Conservation (phyloP, 1,140 invertebrate genomes). For the Piezodorus guildinii region DNA sequence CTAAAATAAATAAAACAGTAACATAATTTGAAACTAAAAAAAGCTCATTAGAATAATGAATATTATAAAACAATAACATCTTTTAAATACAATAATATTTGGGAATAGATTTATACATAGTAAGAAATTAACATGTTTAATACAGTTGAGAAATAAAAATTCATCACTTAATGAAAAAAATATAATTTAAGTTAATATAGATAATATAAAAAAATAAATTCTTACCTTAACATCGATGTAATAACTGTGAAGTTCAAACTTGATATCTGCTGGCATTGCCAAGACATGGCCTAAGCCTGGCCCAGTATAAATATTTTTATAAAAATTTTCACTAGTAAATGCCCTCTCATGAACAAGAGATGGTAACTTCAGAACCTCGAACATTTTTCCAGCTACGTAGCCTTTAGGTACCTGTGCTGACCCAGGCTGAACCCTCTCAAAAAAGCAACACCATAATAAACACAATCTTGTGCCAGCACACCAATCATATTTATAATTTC, state of each 20-base stretch:
- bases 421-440: neutral
- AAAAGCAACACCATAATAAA: neutral
- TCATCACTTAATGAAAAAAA: neutral
- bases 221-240: neutral
- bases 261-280: neutral
- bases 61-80: too few species aligned
- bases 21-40: too few species aligned
- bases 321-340: neutral
- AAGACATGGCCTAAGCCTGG: neutral
- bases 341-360: neutral
- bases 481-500: neutral
- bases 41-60: too few species aligned
- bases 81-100: too few species aligned
- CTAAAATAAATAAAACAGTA: too few species aligned
- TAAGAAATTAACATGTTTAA: too few species aligned
- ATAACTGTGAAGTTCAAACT: neutral
- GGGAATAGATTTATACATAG: too few species aligned
- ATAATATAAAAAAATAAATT: neutral
- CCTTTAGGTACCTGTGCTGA: neutral
- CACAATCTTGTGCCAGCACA: neutral
- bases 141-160: too few species aligned
- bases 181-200: neutral
- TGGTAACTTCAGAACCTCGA: neutral
- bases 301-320: neutral
- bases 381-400: constrained; percentile 2